Base-by-base conservation (phyloP, 2,797 vertebrate genomes). In the Rousettus madagascariensis region DNA sequence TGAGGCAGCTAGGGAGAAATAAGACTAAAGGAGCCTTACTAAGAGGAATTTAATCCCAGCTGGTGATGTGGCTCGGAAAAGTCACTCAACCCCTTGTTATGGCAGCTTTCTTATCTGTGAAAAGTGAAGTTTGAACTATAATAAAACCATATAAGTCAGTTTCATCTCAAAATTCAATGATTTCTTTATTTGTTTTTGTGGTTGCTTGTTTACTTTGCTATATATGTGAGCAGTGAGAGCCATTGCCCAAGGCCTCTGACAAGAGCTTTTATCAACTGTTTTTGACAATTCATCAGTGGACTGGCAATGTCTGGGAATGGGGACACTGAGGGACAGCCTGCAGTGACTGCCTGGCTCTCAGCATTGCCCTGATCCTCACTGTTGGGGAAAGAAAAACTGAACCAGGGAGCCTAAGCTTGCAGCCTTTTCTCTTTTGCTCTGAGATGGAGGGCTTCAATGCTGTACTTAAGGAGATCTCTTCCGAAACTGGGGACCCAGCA, bases 81-180 rank as follows among this genome's bases (percentile, higher is more conserved):
- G 9, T 36, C 55, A 51, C 55, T 86, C 68, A 61, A 16, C 17
- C 41, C 28, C 46, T 59, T 38, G 24, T 8, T 36, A 5, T 8
- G 57, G 24, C 13, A 24, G 15, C 6, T 66, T 66, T 88, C 57
- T 77, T 63, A 88, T 49, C 26, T 71, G 6, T 12, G 16, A 88
- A 95, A 72, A 79, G 41, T 61, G 41, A 53, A 43, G 57, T 74
- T 46, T 20, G 36, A 79, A 59, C 36, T 75, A 72, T 33, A 93
- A 69, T 72, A 85, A 95, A 93, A 83, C 30, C 6, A 46, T 6
- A 15, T 24, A 33, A 41, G 26, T 68, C 63, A 38, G 68, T 69
- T 91, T 84, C n/a, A 72, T n/a, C 83, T 93, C 77, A 36, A 51
- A 95, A 88, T 28, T 38, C 41, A 88, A 46, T 38, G 46, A 46